Conservation (phyloP, 2,797 vertebrate species). For the Peromyscus nudipes region DNA sequence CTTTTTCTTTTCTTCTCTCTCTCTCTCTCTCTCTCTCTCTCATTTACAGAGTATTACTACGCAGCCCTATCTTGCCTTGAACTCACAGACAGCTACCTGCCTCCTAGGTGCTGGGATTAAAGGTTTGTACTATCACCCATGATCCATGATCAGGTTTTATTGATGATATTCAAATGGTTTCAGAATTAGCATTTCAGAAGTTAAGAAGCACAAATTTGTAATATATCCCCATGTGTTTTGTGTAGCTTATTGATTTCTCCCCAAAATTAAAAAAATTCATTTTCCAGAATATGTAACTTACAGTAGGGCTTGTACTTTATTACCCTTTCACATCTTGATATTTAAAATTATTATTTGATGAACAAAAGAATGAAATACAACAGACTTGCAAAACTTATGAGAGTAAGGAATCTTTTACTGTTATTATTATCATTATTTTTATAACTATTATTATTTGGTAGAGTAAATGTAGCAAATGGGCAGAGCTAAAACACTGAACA, state of each 20-base stretch:
- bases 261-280: neutral
- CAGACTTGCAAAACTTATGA: neutral
- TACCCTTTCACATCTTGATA: neutral
- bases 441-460: neutral
- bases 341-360: slow-evolving; percentile 30
- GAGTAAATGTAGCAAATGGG: neutral
- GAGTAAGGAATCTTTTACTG: neutral
- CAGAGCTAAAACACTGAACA: neutral
- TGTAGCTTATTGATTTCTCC: neutral
- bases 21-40: too few relatives aligned
- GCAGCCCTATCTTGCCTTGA: neutral
- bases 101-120: too few relatives aligned
- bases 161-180: slow-evolving; percentile 11
- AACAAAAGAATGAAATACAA: neutral
- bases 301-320: neutral
- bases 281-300: neutral
- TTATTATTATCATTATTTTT: neutral
- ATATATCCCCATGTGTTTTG: neutral
- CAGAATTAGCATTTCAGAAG: neutral
- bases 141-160: neutral
- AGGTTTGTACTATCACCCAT: neutral
- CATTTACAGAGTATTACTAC: neutral
- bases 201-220: neutral
- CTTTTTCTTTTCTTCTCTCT: neutral
- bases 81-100: neutral